Base-by-base conservation (phyloP, 2,113 vertebrate species). In the Rhagologus leucostigma region DNA sequence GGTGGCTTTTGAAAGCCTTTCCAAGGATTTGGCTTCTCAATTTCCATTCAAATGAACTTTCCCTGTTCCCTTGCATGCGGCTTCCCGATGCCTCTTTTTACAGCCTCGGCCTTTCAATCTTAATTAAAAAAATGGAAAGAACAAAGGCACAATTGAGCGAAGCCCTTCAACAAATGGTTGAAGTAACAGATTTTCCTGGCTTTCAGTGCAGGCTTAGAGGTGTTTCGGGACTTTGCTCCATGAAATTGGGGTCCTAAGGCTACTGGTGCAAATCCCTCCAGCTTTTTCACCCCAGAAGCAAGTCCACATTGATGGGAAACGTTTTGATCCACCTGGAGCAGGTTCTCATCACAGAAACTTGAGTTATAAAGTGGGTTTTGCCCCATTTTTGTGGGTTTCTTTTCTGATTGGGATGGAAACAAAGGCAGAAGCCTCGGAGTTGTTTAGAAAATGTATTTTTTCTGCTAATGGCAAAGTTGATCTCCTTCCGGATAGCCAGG, bases 41-140 rank as follows among this genome's bases (percentile, higher is more conserved):
- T 97, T 96, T 93, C 93, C 78, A 87, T 94, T 88, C 87, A 76
- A 46, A 95, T 93, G 90, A 85, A 86, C 82, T 94, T 87, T 65
- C 81, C 62, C 30, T 71, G 74, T 93, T 84, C 65, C 69, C 1
- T 2, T 37, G 39, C 14, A 1, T 15, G 47, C 19, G 42, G 69
- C 84, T 89, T 95, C 84, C 62, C 8, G 1, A 20, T 33, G 27
- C 73, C 22, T 82, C 70, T 68, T 89, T 84, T 90, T 68, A 87
- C 68, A 77, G 39, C 68, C 42, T 65, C 0, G 9, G 71, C 92
- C 88, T 96, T 91, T 93, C 13, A 29, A 37, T 93, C 67, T 94
- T 96, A 95, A 94, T 95, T 96, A 93, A 90, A 96, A 81, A 95
- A 87, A 63, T 60, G 27, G 89, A 29, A 91, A 90, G 89, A 93